Conservation (phyloP, 2,888 invertebrate genomes). For the Epirrita christyi region DNA sequence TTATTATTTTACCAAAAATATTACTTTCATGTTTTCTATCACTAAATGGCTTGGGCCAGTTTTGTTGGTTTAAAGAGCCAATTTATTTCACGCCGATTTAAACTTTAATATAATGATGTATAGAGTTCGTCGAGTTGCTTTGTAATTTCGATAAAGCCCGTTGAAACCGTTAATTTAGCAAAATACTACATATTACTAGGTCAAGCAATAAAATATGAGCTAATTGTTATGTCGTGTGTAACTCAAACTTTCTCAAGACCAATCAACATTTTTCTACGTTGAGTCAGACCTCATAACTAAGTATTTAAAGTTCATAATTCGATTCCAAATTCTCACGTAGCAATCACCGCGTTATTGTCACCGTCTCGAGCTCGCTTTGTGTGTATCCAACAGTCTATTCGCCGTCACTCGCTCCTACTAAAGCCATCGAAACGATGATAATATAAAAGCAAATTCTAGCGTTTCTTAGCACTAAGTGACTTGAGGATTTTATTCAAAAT, state of each 20-base stretch:
- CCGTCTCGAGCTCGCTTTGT: slow-evolving; percentile 68
- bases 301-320: slow-evolving; percentile 69
- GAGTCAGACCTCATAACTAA: slow-evolving; percentile 61
- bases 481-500: slow-evolving; percentile 78
- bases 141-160: no score
- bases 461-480: slow-evolving; percentile 76
- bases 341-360: slow-evolving; percentile 82
- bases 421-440: slow-evolving; percentile 76
- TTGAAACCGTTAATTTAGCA: no score
- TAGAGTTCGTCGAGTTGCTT: no score
- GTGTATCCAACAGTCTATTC: slow-evolving; percentile 65
- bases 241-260: slow-evolving; percentile 51
- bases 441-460: slow-evolving; percentile 80
- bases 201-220: slow-evolving; percentile 12
- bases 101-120: no score
- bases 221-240: slow-evolving; percentile 20
- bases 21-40: no score
- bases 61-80: no score
- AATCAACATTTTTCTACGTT: slow-evolving; percentile 70
- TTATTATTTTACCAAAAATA: no score
- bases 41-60: no score
- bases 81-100: no score
- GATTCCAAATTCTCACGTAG: slow-evolving; percentile 74
- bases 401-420: slow-evolving; percentile 75
- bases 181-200: slow-evolving; percentile 6